Base-by-base conservation (phyloP, 2,888 invertebrate species). In the Limnephilus auricula region DNA sequence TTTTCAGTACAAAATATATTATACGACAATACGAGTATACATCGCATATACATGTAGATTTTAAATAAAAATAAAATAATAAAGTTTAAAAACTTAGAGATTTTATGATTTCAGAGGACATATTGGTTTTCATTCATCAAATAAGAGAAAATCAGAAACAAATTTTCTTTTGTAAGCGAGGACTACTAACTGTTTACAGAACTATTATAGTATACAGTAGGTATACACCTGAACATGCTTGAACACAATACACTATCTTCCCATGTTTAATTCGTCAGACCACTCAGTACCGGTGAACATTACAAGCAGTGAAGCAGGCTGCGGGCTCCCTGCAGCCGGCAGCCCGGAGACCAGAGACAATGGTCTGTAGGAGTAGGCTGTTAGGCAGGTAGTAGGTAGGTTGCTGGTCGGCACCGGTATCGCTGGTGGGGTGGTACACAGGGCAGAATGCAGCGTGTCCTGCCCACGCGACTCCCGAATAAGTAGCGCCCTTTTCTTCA, bases 391-490 rank as follows among this genome's bases (percentile, higher is more conserved):
- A 65, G 0, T 25, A 65, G 50, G 50, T 65, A 65, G 50, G 50
- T 65, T 65, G 50, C 25, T 18, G 50, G 18, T 25, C 50, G 50
- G 50, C 25, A 65, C 50, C 6, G 50, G 50, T 65, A 65, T 65
- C 18, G 50, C 50, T 65, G 50, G 50, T 25, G 2, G 45, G 45
- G 50, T 65, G 45, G 50, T 65, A 34, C 82, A 13, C 32, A 80
- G 80, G 80, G 32, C 80, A 80, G 80, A 80, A 80, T 32, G 80
- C 80, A 32, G 82, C 15, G 34, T 82, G 82, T 82, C 30, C 32
- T 34, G 31, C 82, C 82, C 82, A 82, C 82, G 82, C 82, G 82
- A 82, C 82, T 82, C 34, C 82, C 82, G 82, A 82, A 82, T 82
- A 82, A 31, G 82, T 34, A 82, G 82, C 82, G 82, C 34, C 82